Evolutionary conservation across 2,113 vertebrate species (phyloP).

Genomic region (Tapirus terrestris): DNA sequence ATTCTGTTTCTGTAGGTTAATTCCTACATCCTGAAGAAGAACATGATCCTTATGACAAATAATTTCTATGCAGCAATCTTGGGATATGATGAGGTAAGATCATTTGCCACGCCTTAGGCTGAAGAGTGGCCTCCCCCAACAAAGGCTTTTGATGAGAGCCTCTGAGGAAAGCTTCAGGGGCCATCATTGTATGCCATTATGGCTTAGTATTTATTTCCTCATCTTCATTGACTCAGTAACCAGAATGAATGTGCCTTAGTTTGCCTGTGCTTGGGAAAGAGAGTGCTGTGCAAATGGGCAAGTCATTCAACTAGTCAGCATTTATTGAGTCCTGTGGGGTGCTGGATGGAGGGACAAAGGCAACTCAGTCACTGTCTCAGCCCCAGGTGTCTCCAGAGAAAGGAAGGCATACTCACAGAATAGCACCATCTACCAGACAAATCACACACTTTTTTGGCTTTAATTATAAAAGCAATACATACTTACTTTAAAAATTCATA

Average conservation of each 20-base stretch:
- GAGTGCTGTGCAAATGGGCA: not conserved
- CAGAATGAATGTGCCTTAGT: not conserved
- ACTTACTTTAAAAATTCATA: conserved; percentile 1
- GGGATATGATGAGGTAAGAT: conserved; percentile 97
- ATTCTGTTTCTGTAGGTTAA: conserved; percentile 90
- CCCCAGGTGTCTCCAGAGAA: not conserved
- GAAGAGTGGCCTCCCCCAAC: not conserved
- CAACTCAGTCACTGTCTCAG: not conserved
- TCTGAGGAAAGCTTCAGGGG: not conserved
- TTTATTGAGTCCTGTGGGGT: not conserved
- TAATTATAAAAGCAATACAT: conserved; percentile 43
- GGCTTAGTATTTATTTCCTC: not conserved
- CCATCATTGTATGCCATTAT: not conserved
- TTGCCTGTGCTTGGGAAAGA: not conserved
- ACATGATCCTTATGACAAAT: conserved; percentile 93
- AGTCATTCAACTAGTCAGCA: not conserved
- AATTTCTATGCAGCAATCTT: conserved; percentile 97
- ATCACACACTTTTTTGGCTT: not conserved
- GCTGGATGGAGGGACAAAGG: not conserved
- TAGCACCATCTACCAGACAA: not conserved
- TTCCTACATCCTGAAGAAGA: conserved; percentile 91
- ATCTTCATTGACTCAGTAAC: not conserved
- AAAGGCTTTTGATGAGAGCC: not conserved
- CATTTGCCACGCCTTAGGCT: not conserved
- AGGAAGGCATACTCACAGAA: not conserved